These are phyloP conservation scores for Pagetopsis macropterus DNA, from an alignment of 2,797 vertebrate species.

Conservation along the genomic window DNA sequence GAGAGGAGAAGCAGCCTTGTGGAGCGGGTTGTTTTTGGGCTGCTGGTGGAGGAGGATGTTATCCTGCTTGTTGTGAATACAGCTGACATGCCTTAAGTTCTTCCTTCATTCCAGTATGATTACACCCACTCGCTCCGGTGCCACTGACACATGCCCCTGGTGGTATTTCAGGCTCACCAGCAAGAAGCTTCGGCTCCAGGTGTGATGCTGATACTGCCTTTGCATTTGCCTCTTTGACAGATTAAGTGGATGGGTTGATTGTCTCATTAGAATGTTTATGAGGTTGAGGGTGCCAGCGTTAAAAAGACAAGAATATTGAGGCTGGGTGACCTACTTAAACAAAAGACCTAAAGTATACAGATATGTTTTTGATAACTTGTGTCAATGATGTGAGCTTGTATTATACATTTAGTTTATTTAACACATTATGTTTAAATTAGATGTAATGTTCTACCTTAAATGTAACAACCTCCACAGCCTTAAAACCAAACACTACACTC, in stretches of 20 bases:
- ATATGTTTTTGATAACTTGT: conserved; percentile 12
- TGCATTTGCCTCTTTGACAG: conserved; percentile 33
- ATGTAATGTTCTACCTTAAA: not conserved
- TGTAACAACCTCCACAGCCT: not conserved
- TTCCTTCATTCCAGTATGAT: conserved; percentile 60
- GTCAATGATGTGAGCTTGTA: conserved; percentile 2
- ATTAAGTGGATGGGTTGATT: conserved; percentile 25
- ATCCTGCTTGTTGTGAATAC: conserved; percentile 53
- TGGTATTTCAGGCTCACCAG: conserved; percentile 38
- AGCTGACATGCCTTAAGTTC: conserved; percentile 58
- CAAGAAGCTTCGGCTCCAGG: conserved; percentile 35
- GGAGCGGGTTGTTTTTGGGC: conserved; percentile 14
- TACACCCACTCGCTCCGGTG: conserved; percentile 41
- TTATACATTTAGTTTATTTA: conserved; percentile 23
- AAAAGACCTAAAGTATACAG: conserved; percentile 11
- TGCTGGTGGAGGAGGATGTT: conserved; percentile 47
- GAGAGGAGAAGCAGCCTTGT: conserved; percentile 5
- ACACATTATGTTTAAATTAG: conserved; percentile 8
- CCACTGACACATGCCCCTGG: conserved; percentile 29
- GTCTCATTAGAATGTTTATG: conserved; percentile 21
- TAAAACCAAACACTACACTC: conserved; percentile 2
- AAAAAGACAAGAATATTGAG: conserved; percentile 7
- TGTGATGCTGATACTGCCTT: conserved; percentile 29
- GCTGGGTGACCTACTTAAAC: conserved; percentile 35
- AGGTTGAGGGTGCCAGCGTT: not conserved